These are phyloP conservation scores for Macropis europaea DNA, from an alignment of 2,888 invertebrate genomes.

Conservation along the genomic window DNA sequence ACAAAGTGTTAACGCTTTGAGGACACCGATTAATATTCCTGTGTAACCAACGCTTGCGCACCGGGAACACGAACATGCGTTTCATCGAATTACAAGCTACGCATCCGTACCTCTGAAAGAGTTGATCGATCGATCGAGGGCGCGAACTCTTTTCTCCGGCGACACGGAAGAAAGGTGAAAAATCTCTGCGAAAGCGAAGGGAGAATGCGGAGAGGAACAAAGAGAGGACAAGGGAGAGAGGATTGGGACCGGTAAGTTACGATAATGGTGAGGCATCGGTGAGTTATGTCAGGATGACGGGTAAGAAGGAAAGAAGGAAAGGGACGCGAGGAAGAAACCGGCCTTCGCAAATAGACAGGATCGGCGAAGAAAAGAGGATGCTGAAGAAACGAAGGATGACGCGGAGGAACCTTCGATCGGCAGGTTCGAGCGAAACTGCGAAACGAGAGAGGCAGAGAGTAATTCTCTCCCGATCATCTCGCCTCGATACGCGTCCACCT, in stretches of 20 bases:
- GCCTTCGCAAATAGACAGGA: conserved; percentile 47
- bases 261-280: conserved; percentile 53
- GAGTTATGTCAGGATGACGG: conserved; percentile 56
- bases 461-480: background rate
- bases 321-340: conserved; percentile 50
- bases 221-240: background rate
- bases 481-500: background rate
- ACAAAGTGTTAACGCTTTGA: no score
- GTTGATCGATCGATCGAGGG: background rate
- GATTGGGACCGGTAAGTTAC: conserved; percentile 47
- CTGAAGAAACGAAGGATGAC: conserved; percentile 34
- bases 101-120: background rate
- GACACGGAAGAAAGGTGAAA: conserved; percentile 4
- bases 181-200: conserved; percentile 16
- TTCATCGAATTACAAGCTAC: no score
- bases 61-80: no score
- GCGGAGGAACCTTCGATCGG: conserved; percentile 28
- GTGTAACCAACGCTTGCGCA: no score
- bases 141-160: background rate
- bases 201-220: background rate
- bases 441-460: background rate
- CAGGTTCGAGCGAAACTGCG: conserved; percentile 4
- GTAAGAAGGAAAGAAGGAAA: conserved; percentile 14
- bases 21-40: no score
- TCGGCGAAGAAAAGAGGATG: conserved; percentile 26